Percentiles rank a stretch among this genome's conserved stretches.
Evolutionary conservation across 1,140 invertebrate species (phyloP).

Genomic region (Zaprionus ghesquierei): DNA sequence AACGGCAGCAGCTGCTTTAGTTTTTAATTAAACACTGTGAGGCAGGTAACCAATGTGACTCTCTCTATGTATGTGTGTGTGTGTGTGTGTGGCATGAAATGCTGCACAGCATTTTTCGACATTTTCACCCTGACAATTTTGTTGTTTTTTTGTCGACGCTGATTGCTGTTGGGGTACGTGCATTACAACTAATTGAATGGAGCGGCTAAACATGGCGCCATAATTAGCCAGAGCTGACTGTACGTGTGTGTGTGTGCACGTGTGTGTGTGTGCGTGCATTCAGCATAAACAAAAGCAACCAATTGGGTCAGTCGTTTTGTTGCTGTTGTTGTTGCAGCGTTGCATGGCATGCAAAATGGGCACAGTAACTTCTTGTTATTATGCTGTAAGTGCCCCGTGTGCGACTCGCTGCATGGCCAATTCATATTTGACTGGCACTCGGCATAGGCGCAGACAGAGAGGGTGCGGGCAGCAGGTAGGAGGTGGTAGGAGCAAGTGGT

Average conservation of each 20-base stretch:
- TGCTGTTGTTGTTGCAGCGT: slow-evolving; percentile 50
- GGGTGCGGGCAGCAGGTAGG: not conserved
- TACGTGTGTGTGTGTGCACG: not conserved
- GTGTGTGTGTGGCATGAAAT: slow-evolving; percentile 39
- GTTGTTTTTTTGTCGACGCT: slow-evolving; percentile 26
- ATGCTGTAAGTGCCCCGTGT: slow-evolving; percentile 58
- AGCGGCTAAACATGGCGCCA: slow-evolving; percentile 40
- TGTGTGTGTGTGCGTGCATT: slow-evolving; percentile 4
- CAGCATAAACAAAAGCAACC: slow-evolving; percentile 25
- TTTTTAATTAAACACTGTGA: slow-evolving; percentile 71
- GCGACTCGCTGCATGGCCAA: slow-evolving; percentile 45
- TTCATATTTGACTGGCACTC: slow-evolving; percentile 78
- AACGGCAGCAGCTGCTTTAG: slow-evolving; percentile 53
- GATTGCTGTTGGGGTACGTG: slow-evolving; percentile 37
- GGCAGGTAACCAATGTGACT: slow-evolving; percentile 38
- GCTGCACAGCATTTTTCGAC: slow-evolving; percentile 10
- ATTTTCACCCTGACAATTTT: slow-evolving; percentile 13
- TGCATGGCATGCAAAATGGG: slow-evolving; percentile 51
- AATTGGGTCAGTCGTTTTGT: slow-evolving; percentile 36
- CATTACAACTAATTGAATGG: slow-evolving; percentile 73
- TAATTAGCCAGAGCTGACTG: slow-evolving; percentile 36
- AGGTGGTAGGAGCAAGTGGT: not conserved
- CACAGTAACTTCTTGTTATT: slow-evolving; percentile 76
- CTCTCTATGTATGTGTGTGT: slow-evolving; percentile 22
- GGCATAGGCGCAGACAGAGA: slow-evolving; percentile 45